Percentiles rank a stretch among this genome's conserved stretches.
Evolutionary conservation across 1,140 invertebrate species (phyloP).

Genomic region (Teleopsis dalmanni): DNA sequence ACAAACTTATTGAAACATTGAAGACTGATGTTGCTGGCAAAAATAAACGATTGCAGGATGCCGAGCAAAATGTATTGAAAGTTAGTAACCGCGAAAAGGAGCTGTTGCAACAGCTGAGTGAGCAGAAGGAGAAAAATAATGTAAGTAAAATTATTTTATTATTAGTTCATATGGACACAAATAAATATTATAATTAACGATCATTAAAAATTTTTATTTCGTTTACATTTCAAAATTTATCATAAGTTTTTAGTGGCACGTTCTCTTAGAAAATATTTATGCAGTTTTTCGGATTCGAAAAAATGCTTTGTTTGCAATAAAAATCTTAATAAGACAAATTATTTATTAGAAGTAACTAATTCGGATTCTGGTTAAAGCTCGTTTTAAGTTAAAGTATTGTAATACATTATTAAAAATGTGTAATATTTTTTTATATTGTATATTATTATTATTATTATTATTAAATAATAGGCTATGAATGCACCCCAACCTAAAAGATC

Average conservation of each 20-base stretch:
- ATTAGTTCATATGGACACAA: no score
- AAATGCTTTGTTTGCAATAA: background rate
- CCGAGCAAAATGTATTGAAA: conserved; percentile 24
- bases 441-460: no score
- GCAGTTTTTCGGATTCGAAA: background rate
- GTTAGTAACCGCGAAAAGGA: conserved; percentile 27
- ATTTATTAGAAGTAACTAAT: no score
- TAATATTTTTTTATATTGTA: no score
- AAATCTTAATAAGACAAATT: background rate
- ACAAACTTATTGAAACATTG: conserved; percentile 10
- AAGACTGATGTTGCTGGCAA: conserved; percentile 15
- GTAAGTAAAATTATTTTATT: conserved; percentile 48
- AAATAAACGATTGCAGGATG: conserved; percentile 27
- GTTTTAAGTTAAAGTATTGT: no score
- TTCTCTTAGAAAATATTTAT: background rate
- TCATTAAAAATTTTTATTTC: no score
- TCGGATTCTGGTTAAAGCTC: no score
- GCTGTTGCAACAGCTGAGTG: conserved; percentile 51
- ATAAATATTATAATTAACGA: no score
- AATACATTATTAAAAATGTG: no score
- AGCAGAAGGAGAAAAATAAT: conserved; percentile 67
- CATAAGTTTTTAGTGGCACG: background rate
- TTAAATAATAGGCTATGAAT: no score
- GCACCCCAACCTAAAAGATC: no score
- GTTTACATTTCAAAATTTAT: background rate